Evolutionary conservation across 1,140 invertebrate genomes (phyloP).

Genomic region (Ceratina australensis): DNA sequence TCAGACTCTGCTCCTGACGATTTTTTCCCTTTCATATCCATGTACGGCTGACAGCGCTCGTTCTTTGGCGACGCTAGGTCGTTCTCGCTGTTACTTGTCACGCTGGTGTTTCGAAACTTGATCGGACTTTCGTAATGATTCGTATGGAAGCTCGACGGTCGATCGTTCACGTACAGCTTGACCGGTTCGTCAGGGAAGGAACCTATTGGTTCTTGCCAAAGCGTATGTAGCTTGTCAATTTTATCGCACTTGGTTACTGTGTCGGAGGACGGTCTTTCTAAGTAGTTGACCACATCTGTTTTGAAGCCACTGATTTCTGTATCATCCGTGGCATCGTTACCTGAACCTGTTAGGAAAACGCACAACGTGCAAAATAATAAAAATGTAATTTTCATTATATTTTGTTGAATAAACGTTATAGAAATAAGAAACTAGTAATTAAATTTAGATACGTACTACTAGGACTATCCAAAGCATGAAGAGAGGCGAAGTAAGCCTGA

Average conservation of each 20-base stretch:
- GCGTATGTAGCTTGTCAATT: constrained; percentile 75
- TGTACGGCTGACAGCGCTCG: constrained; percentile 77
- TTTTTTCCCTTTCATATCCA: constrained; percentile 77
- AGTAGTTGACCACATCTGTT: constrained; percentile 73
- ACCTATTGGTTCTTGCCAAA: constrained; percentile 70
- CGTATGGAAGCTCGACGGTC: constrained; percentile 48
- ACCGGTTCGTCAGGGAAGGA: constrained; percentile 59
- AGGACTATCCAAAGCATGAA: constrained; percentile 67
- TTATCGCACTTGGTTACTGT: constrained; percentile 75
- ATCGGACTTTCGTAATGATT: constrained; percentile 80
- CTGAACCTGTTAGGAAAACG: constrained; percentile 20
- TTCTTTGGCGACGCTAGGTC: constrained; percentile 71
- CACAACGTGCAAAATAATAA: neutral
- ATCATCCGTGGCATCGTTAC: constrained; percentile 34
- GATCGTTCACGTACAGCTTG: constrained; percentile 72
- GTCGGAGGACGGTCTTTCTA: constrained; percentile 72
- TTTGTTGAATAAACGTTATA: neutral
- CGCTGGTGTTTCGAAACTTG: constrained; percentile 71
- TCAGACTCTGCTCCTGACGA: constrained; percentile 50
- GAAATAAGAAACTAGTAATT: too few relatives aligned
- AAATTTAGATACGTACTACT: constrained; percentile 60
- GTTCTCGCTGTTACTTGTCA: constrained; percentile 74
- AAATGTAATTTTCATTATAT: neutral
- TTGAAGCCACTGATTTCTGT: neutral
- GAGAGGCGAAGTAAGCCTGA: constrained; percentile 80